These are phyloP conservation scores for Tragelaphus strepsiceros DNA, from an alignment of 2,113 vertebrate genomes.

Conservation along the genomic window DNA sequence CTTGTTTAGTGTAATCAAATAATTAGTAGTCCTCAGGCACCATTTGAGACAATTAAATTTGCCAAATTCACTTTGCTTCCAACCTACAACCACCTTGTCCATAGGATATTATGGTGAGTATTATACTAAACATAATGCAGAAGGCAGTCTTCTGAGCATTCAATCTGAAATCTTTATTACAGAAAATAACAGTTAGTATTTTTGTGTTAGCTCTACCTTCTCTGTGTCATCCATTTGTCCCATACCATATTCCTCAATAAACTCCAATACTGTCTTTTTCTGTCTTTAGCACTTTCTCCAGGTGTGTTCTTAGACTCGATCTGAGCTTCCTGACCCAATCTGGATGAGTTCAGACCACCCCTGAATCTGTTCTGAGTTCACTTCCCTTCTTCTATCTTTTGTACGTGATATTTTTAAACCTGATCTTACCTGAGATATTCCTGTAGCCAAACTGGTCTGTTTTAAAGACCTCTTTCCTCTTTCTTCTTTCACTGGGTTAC, in stretches of 20 bases:
- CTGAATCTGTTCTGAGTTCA: background rate
- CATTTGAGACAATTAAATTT: background rate
- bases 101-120: background rate
- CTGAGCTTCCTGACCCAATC: background rate
- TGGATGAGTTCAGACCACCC: background rate
- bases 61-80: background rate
- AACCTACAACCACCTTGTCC: background rate
- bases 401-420: background rate
- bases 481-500: background rate
- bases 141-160: background rate
- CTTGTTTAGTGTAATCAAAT: background rate
- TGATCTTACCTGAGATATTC: background rate
- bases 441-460: background rate
- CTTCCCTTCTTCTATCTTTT: background rate
- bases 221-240: background rate
- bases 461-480: background rate
- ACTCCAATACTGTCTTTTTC: background rate
- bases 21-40: background rate
- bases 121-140: background rate
- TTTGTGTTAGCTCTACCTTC: background rate
- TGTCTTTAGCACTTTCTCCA: background rate
- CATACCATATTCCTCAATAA: background rate
- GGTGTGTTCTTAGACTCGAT: background rate
- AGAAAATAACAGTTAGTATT: background rate
- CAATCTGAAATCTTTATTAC: background rate